Percentiles rank a stretch among this genome's conserved stretches.
Conservation (phyloP, 2,888 invertebrate genomes). For the Papilio protenor region DNA sequence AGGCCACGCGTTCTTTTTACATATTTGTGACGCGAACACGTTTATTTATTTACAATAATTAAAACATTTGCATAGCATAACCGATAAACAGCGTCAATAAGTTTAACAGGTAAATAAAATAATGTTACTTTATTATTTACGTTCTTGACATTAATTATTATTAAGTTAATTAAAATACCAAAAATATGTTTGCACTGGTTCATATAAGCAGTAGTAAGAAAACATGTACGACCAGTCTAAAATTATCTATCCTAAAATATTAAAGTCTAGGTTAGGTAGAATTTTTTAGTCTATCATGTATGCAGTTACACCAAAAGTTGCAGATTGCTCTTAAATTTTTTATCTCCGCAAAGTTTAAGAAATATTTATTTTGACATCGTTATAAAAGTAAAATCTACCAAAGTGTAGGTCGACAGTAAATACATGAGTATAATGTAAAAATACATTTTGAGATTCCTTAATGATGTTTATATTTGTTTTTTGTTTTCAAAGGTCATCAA, state of each 20-base stretch:
- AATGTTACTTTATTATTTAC: neutral
- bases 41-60: constrained; percentile 1
- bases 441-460: neutral
- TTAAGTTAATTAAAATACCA: neutral
- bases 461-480: neutral
- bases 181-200: neutral
- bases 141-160: neutral
- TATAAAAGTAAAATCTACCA: neutral
- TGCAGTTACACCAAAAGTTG: too few species aligned
- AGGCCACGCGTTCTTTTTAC: constrained; percentile 13
- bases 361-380: neutral
- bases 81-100: neutral
- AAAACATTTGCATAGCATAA: neutral
- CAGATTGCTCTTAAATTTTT: too few species aligned
- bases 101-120: neutral
- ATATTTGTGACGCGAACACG: neutral
- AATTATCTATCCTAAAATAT: too few species aligned
- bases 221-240: too few species aligned
- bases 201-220: too few species aligned
- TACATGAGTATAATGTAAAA: neutral
- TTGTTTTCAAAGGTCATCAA: neutral
- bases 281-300: too few species aligned
- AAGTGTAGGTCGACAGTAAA: too few species aligned
- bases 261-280: too few species aligned
- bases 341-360: too few species aligned